Base-by-base conservation (phyloP, 2,888 invertebrate genomes). In the Oegoconia quadripuncta region DNA sequence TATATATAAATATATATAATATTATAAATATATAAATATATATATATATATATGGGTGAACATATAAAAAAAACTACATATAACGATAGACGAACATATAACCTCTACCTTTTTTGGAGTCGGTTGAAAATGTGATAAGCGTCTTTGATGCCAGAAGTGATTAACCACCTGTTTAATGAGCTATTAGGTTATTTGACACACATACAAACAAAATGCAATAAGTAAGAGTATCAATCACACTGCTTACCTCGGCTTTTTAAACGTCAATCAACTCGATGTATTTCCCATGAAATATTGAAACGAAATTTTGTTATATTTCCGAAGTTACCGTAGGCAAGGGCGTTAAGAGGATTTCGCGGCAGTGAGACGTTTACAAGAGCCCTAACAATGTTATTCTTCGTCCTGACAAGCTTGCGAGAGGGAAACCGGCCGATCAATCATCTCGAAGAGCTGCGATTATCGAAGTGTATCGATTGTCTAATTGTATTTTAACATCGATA, bases 361-460 rank as follows among this genome's bases (percentile, higher is more conserved):
- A 69, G 62, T 68, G 70, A 77, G 73, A 75, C 75, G 74, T 76
- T 79, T 80, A 84, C 81, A 79, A 77, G 76, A 64, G 72, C 68
- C 62, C 67, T 76, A 76, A 79, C 82, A 86, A 77, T 82, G 82
- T 84, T 84, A 82, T 87, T 86, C 79, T 81, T 75, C 70, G 73
- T 52, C 72, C 70, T 80, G 80, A 80, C 81, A 80, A 77, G 77
- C 74, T 64, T 64, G 62, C 58, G 54, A 58, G 50, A 62, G 71
- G 71, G 64, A 64, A 73, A 64, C 67, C 62, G 63, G 54, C 61
- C 71, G 74, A 86, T 86, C 82, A 82, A 83, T 84, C 84, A 84
- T 79, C 58, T 47, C 52, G 44, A 59, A 81, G 77, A 67, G 78
- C 41, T 64, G 80, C 49, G 55, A 34, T 57, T 52, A 54, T 57